Percentiles rank a stretch among this genome's conserved stretches.
Conservation (phyloP, 2,113 vertebrate species). For the Salvelinus alpinus region DNA sequence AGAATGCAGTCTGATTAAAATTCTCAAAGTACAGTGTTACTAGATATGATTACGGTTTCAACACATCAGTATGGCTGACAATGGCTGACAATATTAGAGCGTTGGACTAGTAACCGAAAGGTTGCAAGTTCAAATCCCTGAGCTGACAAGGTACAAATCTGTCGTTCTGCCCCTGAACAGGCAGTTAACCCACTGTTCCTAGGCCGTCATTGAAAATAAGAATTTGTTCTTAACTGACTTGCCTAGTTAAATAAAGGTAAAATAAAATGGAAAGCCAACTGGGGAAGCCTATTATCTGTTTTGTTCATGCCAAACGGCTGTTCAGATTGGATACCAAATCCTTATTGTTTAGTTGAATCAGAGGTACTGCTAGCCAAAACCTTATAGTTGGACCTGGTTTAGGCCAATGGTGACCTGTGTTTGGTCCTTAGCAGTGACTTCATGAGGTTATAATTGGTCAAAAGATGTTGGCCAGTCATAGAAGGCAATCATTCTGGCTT, state of each 20-base stretch:
- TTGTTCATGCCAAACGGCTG: slow-evolving; percentile 15
- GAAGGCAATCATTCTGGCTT: slow-evolving; percentile 59
- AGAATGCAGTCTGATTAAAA: not conserved
- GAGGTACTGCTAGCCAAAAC: not conserved
- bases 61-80: not conserved
- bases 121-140: no score
- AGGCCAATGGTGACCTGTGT: not conserved
- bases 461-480: slow-evolving; percentile 43
- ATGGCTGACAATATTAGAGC: not conserved
- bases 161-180: no score
- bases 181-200: no score
- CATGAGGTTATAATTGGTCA: not conserved
- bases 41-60: not conserved
- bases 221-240: no score
- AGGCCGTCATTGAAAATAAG: no score
- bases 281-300: not conserved
- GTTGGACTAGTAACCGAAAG: no score
- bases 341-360: slow-evolving; percentile 3
- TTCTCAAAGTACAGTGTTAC: not conserved
- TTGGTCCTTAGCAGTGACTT: not conserved
- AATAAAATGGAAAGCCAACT: not conserved
- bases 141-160: no score
- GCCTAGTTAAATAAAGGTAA: no score
- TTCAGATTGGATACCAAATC: slow-evolving; percentile 11
- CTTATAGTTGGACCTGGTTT: slow-evolving; percentile 10